Conservation (phyloP, 2,113 vertebrate species). For the Alaudala cheleensis region DNA sequence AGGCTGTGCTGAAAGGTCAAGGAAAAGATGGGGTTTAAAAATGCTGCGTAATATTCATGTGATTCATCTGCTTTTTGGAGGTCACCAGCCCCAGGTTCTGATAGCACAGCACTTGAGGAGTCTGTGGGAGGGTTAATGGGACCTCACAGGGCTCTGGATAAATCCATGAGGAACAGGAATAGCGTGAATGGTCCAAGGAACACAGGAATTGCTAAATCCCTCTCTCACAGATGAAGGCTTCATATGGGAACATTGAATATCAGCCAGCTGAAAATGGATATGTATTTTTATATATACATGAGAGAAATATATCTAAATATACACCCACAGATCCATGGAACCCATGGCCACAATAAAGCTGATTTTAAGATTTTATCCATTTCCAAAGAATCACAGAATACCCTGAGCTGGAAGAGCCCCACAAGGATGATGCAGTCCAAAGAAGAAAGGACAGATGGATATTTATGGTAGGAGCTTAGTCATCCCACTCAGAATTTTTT, state of each 20-base stretch:
- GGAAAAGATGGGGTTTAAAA: neutral
- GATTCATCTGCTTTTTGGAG: neutral
- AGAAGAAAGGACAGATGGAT: neutral
- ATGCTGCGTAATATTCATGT: fast-evolving
- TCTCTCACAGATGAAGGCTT: neutral
- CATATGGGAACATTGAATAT: neutral
- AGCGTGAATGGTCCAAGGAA: neutral
- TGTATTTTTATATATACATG: neutral
- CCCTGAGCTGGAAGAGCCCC: neutral
- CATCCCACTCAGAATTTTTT: neutral
- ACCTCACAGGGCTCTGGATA: neutral
- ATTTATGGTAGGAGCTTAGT: neutral
- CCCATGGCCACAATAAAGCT: neutral
- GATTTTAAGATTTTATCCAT: neutral
- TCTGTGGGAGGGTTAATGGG: neutral
- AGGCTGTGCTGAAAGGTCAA: neutral
- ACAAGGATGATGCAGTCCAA: neutral
- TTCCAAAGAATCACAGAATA: neutral
- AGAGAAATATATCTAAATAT: neutral
- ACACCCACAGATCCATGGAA: neutral
- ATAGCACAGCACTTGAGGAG: neutral
- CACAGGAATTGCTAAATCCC: neutral
- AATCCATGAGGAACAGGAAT: neutral
- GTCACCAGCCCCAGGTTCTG: neutral
- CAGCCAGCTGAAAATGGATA: neutral